phyloP scores from a whole-genome alignment of 2,113 vertebrate species.

The Perccottus glenii region DNA sequence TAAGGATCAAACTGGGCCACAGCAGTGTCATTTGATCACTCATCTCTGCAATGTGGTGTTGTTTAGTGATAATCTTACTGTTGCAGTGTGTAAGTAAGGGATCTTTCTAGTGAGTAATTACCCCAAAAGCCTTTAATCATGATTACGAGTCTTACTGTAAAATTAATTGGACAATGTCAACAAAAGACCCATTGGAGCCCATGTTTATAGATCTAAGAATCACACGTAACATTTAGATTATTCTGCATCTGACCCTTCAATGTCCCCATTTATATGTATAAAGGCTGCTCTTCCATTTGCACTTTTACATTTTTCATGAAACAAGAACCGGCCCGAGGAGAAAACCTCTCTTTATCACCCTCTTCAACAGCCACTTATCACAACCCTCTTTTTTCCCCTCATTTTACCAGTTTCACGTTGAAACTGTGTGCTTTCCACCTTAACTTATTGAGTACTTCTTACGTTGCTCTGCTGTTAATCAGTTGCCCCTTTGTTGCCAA shows the following conservation, averaged over 20 bases:
- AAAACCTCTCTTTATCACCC: conserved; percentile 3
- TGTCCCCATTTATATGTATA: conserved; percentile 26
- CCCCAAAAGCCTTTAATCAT: not conserved
- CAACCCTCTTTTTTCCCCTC: not conserved
- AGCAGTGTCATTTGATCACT: conserved; percentile 16
- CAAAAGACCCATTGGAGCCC: not conserved
- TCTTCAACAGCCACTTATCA: not conserved
- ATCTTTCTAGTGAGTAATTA: no score
- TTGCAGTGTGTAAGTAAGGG: no score
- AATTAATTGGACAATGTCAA: no score
- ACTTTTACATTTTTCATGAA: conserved; percentile 43
- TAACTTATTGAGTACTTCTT: not conserved
- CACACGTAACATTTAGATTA: not conserved
- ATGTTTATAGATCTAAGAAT: not conserved
- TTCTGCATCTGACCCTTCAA: not conserved
- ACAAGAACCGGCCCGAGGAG: conserved; percentile 19
- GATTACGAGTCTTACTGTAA: not conserved
- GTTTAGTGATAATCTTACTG: not conserved
- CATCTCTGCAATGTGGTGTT: conserved; percentile 11
- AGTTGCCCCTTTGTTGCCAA: no score
- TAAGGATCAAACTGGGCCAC: conserved; percentile 14
- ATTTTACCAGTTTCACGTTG: not conserved
- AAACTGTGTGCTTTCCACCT: not conserved
- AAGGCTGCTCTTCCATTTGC: conserved; percentile 34
- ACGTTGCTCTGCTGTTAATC: no score